A percentile compares a stretch with the other conserved stretches of the same genome.
Conservation (phyloP, 2,113 vertebrate species). For the Onychorhynchus coronatus region DNA sequence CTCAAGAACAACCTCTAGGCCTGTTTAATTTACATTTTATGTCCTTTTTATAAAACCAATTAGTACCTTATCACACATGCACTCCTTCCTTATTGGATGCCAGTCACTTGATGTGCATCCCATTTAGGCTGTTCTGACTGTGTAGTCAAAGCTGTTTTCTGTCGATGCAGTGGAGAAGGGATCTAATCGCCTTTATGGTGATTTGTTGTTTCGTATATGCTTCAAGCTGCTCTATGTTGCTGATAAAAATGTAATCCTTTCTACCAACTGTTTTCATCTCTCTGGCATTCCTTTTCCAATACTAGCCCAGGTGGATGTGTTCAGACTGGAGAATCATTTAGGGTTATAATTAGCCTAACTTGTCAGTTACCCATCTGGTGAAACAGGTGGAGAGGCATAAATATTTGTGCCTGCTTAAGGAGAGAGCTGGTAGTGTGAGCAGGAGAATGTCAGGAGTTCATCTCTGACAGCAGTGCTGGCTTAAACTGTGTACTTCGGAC, state of each 20-base stretch:
- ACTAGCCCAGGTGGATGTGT: not conserved
- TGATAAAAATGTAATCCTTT: not conserved
- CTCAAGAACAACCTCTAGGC: not conserved
- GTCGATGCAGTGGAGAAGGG: not conserved
- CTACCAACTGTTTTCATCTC: not conserved
- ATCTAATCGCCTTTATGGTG: not conserved
- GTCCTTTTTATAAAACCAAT: not conserved
- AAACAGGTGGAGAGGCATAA: not conserved
- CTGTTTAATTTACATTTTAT: not conserved
- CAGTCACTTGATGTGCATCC: not conserved
- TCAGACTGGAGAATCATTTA: not conserved
- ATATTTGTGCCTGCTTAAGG: not conserved
- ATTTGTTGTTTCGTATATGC: not conserved
- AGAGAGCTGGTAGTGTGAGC: not conserved
- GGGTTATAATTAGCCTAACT: not conserved
- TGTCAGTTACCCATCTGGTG: not conserved
- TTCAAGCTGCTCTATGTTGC: not conserved
- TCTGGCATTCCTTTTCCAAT: not conserved
- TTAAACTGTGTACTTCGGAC: not conserved
- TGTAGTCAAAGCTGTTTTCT: not conserved
- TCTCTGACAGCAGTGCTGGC: not conserved
- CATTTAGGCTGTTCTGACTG: not conserved
- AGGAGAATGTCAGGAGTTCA: not conserved
- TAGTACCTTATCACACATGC: not conserved
- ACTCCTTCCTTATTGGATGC: not conserved